These are phyloP conservation scores for Ceraclea dissimilis DNA, from an alignment of 2,888 invertebrate genomes.

Conservation along the genomic window DNA sequence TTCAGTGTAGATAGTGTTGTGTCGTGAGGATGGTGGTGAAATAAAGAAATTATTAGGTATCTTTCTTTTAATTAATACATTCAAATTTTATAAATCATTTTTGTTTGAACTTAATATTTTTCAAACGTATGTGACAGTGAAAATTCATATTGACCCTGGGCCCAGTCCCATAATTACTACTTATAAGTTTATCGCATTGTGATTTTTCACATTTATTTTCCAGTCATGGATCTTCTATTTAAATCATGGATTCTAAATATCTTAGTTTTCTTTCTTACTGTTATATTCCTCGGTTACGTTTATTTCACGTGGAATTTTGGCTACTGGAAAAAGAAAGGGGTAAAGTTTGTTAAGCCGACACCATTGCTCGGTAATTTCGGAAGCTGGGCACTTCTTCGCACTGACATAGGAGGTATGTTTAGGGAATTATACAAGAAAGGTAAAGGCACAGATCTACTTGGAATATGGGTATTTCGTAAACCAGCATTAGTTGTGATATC, in stretches of 20 bases:
- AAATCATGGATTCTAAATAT: constrained; percentile 6
- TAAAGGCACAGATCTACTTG: constrained; percentile 18
- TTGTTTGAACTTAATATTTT: no score
- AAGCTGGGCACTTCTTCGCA: constrained; percentile 22
- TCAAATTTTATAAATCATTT: no score
- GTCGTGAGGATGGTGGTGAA: no score
- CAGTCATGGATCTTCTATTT: constrained; percentile 4
- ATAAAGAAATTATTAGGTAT: no score
- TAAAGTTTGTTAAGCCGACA: constrained; percentile 29
- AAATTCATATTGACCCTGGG: no score
- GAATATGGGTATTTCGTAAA: constrained; percentile 29
- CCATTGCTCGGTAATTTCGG: constrained; percentile 32
- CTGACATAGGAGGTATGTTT: constrained; percentile 23
- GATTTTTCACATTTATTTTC: no score
- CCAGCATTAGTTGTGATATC: constrained; percentile 29
- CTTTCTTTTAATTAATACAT: no score
- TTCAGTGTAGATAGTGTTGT: no score
- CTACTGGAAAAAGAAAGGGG: constrained; percentile 33
- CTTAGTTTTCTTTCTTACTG: background rate
- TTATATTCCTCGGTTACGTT: constrained; percentile 9
- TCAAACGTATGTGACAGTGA: no score
- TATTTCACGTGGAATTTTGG: constrained; percentile 27
- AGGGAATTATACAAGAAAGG: constrained; percentile 23
- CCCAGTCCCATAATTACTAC: no score
- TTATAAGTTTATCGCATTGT: no score